Conservation (phyloP, 2,113 vertebrate species). For the Hippocampus barbouri region DNA sequence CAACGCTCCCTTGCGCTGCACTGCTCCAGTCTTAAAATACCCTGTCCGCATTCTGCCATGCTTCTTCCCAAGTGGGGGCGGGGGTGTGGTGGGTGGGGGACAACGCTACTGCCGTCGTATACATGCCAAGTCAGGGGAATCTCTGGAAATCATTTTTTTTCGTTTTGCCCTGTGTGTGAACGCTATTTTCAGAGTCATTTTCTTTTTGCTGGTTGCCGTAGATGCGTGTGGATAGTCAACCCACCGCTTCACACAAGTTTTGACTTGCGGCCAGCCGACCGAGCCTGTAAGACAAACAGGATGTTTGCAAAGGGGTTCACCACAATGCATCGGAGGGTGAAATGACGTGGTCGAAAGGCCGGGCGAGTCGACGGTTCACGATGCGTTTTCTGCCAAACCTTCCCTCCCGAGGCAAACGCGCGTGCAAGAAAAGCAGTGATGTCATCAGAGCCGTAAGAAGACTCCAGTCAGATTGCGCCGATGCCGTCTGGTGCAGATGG, state of each 20-base stretch:
- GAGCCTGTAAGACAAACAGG: conserved; percentile 32
- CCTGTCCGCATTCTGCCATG: conserved; percentile 43
- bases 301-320: conserved; percentile 51
- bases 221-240: neutral
- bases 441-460: neutral
- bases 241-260: neutral
- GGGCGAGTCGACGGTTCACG: neutral
- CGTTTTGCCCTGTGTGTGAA: conserved; percentile 1
- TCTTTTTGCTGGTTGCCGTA: neutral
- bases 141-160: conserved; percentile 34
- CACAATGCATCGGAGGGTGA: neutral
- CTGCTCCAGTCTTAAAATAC: conserved; percentile 58
- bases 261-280: conserved; percentile 34
- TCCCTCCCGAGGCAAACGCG: neutral
- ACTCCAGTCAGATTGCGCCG: neutral
- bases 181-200: neutral
- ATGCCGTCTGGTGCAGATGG: neutral
- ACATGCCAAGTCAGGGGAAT: conserved; percentile 41
- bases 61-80: conserved; percentile 19
- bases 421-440: neutral
- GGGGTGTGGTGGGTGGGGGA: neutral
- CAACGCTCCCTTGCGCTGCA: conserved; percentile 29
- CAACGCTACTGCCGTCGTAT: conserved; percentile 13
- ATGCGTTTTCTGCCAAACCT: neutral
- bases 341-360: neutral